A percentile compares a stretch with the other conserved stretches of the same genome.
phyloP scores from a whole-genome alignment of 1,140 invertebrate genomes.

The Apis laboriosa region DNA sequence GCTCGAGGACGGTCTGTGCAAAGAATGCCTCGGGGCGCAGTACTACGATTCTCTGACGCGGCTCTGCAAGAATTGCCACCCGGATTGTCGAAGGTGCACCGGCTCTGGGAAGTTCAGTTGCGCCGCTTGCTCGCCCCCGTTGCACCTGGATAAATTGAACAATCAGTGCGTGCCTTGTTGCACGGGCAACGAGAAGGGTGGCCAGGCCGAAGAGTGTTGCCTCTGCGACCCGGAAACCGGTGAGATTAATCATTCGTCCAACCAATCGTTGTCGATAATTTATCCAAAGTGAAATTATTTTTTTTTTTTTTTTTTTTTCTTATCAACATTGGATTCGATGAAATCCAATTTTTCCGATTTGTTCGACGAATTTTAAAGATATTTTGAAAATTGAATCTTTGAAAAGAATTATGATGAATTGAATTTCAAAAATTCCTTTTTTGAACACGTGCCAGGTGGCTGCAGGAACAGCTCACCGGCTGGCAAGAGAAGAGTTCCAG shows the following conservation, averaged over 20 bases:
- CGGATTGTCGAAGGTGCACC: conserved; percentile 86
- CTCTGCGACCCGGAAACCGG: conserved; percentile 86
- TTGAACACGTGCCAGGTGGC: conserved; percentile 79
- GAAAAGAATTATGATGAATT: too few species aligned
- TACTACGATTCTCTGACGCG: conserved; percentile 87
- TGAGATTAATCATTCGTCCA: conserved; percentile 67
- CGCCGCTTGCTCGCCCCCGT: conserved; percentile 83
- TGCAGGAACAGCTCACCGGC: conserved; percentile 88
- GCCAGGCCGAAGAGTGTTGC: conserved; percentile 83
- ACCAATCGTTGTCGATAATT: not conserved
- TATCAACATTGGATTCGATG: too few species aligned
- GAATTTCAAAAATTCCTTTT: not conserved
- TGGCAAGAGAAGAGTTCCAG: conserved; percentile 87
- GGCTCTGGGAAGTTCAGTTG: conserved; percentile 87
- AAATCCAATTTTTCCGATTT: too few species aligned
- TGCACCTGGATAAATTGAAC: conserved; percentile 86
- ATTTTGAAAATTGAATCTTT: not conserved
- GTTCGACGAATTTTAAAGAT: too few species aligned
- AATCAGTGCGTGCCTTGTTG: conserved; percentile 89
- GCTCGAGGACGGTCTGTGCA: conserved; percentile 87
- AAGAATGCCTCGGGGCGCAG: conserved; percentile 87
- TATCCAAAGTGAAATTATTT: too few species aligned
- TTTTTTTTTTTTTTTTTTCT: too few species aligned
- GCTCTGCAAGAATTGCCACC: conserved; percentile 86
- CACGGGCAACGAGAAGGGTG: conserved; percentile 76